These are phyloP conservation scores for Octopus sinensis DNA, from an alignment of 1,140 invertebrate genomes.

Conservation along the genomic window DNA sequence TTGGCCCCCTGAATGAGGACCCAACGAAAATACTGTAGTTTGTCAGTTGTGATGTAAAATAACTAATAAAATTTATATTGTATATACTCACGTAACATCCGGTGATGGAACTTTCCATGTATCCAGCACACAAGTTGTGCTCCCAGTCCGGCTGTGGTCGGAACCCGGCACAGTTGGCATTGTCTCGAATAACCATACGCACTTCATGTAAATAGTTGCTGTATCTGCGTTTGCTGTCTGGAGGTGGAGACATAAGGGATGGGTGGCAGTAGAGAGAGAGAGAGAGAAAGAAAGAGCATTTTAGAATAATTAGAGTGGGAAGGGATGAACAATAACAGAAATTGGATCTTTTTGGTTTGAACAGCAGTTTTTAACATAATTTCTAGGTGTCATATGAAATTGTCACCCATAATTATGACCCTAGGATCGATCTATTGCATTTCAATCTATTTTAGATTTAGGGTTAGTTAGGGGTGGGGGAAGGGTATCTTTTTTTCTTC, in stretches of 20 bases:
- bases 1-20: too few species aligned
- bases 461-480: too few species aligned
- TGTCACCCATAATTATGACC: too few species aligned
- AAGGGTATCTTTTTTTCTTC: too few species aligned
- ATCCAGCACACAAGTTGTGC: constrained; percentile 1
- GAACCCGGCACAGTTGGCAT: neutral
- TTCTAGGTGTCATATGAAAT: too few species aligned
- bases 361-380: too few species aligned
- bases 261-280: neutral
- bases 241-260: neutral
- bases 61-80: too few species aligned
- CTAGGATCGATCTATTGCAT: too few species aligned
- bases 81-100: neutral
- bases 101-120: neutral
- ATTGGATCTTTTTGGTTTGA: neutral
- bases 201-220: constrained; percentile 9
- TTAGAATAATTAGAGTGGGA: neutral
- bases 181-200: neutral
- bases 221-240: neutral
- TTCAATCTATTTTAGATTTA: too few species aligned
- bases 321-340: neutral
- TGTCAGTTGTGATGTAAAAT: too few species aligned
- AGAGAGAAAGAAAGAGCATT: neutral
- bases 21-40: too few species aligned
- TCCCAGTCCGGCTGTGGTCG: neutral